A percentile compares a stretch with the other conserved stretches of the same genome.
Evolutionary conservation across 1,140 invertebrate species (phyloP).

Genomic region (Aphelenchoides fujianensis): DNA sequence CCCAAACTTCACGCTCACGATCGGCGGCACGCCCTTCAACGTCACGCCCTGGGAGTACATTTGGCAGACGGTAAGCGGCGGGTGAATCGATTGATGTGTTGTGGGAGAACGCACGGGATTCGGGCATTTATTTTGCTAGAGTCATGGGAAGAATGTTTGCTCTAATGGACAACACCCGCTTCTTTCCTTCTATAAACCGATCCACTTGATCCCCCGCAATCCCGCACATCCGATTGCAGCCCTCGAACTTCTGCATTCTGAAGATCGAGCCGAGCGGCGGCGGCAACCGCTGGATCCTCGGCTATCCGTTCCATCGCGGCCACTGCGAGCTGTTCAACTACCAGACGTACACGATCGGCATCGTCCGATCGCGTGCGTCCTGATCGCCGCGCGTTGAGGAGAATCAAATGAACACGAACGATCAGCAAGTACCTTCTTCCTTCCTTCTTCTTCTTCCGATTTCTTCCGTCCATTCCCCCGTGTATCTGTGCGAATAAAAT

Average conservation of each 20-base stretch:
- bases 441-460: too few species aligned
- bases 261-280: slow-evolving; percentile 5
- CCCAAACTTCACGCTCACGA: slow-evolving; percentile 1
- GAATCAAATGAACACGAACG: too few species aligned
- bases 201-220: not conserved
- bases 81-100: not conserved
- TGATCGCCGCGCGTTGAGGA: too few species aligned
- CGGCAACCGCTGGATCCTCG: slow-evolving; percentile 13
- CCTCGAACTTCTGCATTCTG: slow-evolving; percentile 13
- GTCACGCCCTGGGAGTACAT: slow-evolving; percentile 17
- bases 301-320: slow-evolving; percentile 20
- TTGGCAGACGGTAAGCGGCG: not conserved
- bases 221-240: not conserved
- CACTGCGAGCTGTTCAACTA: slow-evolving; percentile 14
- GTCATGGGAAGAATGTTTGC: not conserved
- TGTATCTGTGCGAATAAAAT: too few species aligned
- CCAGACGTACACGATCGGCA: not conserved
- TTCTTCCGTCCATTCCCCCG: too few species aligned
- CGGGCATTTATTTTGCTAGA: not conserved
- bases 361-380: not conserved
- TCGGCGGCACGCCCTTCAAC: not conserved
- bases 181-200: not conserved
- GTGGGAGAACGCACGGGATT: not conserved
- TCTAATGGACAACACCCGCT: not conserved
- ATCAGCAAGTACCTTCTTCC: too few species aligned